phyloP scores from a whole-genome alignment of 2,888 invertebrate species.

The Operophtera brumata region DNA sequence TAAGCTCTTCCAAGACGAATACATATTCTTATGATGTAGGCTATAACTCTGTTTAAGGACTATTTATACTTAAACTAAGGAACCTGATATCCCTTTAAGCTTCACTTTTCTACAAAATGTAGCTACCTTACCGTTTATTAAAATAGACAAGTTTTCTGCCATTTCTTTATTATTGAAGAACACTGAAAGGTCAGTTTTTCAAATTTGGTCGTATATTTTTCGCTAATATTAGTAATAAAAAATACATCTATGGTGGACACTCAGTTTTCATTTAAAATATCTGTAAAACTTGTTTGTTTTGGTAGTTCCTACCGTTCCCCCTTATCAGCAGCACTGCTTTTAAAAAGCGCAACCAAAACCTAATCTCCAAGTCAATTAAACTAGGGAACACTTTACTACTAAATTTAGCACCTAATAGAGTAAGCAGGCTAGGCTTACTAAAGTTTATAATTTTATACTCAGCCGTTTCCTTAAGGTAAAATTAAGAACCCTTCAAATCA shows the following conservation, averaged over 20 bases:
- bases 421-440: constrained; percentile 77
- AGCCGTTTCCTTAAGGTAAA: constrained; percentile 71
- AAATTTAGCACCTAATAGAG: constrained; percentile 77
- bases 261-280: neutral
- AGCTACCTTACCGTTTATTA: constrained; percentile 47
- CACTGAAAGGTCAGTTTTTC: neutral
- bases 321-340: constrained; percentile 51
- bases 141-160: constrained; percentile 14
- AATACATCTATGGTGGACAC: neutral
- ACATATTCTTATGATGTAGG: constrained; percentile 79
- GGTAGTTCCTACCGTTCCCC: constrained; percentile 42
- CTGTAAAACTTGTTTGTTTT: constrained; percentile 17
- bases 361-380: constrained; percentile 91
- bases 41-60: constrained; percentile 68
- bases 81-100: constrained; percentile 70
- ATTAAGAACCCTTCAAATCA: constrained; percentile 52
- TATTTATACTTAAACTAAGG: constrained; percentile 62
- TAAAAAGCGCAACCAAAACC: constrained; percentile 60
- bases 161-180: neutral
- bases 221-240: constrained; percentile 1
- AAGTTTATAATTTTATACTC: constrained; percentile 80
- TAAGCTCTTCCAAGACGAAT: constrained; percentile 37
- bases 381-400: constrained; percentile 89
- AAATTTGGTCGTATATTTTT: neutral
- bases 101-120: constrained; percentile 73